These are phyloP conservation scores for Chelon auratus DNA, from an alignment of 2,797 vertebrate genomes.

Conservation along the genomic window DNA sequence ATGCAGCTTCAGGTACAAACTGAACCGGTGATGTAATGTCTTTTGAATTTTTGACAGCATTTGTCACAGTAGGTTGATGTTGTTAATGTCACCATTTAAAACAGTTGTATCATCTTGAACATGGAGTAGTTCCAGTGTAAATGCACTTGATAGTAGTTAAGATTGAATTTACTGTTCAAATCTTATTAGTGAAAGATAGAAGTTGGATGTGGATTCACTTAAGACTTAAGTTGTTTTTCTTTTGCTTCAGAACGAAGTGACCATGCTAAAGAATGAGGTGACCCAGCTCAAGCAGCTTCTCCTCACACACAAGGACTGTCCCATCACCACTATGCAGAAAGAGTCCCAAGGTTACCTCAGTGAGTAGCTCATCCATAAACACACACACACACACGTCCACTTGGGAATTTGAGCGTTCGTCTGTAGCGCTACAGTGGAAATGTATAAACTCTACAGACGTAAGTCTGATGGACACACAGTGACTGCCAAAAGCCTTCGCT, in stretches of 20 bases:
- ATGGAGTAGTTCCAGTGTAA: too few species aligned
- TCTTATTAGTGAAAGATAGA: neutral
- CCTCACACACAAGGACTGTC: slow-evolving; percentile 99
- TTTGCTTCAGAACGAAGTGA: slow-evolving; percentile 93
- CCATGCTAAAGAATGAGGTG: slow-evolving; percentile 99
- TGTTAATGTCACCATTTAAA: too few species aligned
- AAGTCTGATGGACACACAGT: slow-evolving; percentile 55
- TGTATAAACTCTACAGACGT: slow-evolving; percentile 50
- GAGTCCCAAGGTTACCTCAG: slow-evolving; percentile 99
- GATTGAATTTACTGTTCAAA: neutral
- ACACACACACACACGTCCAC: slow-evolving; percentile 53
- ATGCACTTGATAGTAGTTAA: too few species aligned
- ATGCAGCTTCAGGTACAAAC: slow-evolving; percentile 97
- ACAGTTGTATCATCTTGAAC: too few species aligned
- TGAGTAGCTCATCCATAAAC: slow-evolving; percentile 87
- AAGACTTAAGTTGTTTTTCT: slow-evolving; percentile 7
- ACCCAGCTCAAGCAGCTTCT: slow-evolving; percentile 99
- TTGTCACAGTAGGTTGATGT: too few species aligned
- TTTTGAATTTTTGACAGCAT: too few species aligned
- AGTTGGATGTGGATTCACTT: neutral
- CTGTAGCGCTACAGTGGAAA: slow-evolving; percentile 36
- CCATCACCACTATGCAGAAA: slow-evolving; percentile 99
- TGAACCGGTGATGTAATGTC: neutral
- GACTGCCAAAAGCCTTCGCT: slow-evolving; percentile 52
- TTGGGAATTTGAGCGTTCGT: slow-evolving; percentile 32